Conservation (phyloP, 2,888 invertebrate species). For the Eretmocerus hayati region DNA sequence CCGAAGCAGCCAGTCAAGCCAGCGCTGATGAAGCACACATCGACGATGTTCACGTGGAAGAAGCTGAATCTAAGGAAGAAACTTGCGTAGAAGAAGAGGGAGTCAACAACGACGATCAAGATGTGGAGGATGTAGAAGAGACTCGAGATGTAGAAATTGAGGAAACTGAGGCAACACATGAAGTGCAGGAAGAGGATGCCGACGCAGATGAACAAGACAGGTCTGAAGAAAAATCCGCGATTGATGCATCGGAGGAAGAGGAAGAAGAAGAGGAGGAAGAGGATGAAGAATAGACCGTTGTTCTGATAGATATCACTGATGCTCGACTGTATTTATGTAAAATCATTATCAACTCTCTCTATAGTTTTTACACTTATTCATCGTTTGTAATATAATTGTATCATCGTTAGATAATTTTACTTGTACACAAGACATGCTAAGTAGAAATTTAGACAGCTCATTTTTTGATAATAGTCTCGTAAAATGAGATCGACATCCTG, state of each 20-base stretch:
- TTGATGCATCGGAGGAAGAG: slow-evolving; percentile 19
- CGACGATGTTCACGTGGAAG: slow-evolving; percentile 17
- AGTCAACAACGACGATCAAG: background rate
- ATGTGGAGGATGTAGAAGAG: slow-evolving; percentile 6
- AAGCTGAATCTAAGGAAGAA: background rate
- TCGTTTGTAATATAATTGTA: too few species aligned
- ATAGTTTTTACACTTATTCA: too few species aligned
- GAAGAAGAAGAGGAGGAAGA: slow-evolving; percentile 13
- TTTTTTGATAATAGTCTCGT: too few species aligned
- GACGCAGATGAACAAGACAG: slow-evolving; percentile 18
- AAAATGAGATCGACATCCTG: too few species aligned
- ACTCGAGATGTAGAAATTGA: slow-evolving; percentile 17
- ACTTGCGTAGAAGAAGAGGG: background rate
- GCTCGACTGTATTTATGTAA: too few species aligned
- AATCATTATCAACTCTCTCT: too few species aligned
- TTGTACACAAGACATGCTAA: too few species aligned
- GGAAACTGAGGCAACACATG: slow-evolving; percentile 8
- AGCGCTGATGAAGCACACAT: slow-evolving; percentile 28
- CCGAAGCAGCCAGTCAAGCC: slow-evolving; percentile 26
- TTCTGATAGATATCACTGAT: too few species aligned
- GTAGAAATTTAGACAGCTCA: too few species aligned
- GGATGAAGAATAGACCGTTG: too few species aligned
- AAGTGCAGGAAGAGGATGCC: slow-evolving; percentile 21
- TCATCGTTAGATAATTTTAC: too few species aligned
- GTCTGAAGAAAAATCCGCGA: slow-evolving; percentile 17